Evolutionary conservation across 2,797 vertebrate species (phyloP), one percentile per base, ranked within the genome.

Genomic region (Lophius americanus): DNA sequence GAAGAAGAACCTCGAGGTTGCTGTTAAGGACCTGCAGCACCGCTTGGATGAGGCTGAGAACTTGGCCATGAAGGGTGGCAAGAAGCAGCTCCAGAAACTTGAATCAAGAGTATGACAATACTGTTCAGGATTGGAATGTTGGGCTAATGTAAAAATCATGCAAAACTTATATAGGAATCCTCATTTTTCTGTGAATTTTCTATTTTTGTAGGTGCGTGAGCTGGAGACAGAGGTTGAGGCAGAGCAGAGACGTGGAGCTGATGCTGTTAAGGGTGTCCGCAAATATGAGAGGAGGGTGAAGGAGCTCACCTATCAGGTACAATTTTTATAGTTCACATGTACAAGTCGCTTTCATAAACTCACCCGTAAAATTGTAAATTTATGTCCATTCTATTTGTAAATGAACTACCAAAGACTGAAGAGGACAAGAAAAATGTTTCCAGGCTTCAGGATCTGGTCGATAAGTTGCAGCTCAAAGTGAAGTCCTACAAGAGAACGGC

Each of bases 11-110:
- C 76, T 95, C 39, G 95, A 95, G 68, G 93, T 95, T 67, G 94
- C 94, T 0, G 95, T 97, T 48, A 96, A 97, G 87, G 95, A 96
- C 63, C 89, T 96, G 78, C 95, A 96, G 90, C 92, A 84, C 0
- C 95, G 95, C 12, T 90, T 97, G 70, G 96, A 97, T 1, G 96
- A 97, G 70, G 96, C 95, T 0, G 96, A 97, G 85, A 95, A 96
- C 84, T 61, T 97, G 89, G 96, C 96, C 0, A 93, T 97, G 88
- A 97, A 95, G 70, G 96, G 96, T 2, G 95, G 95, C 82, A 97
- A 95, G 93, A 97, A 97, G 89, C 95, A 96, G 79, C 93, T 96
- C 70, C 95, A 96, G 91, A 96, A 95, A 76, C 90, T 96, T 46
- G 95, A 96, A 77, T 78, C 92, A 10, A 94, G 95, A 46, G 95